A percentile compares a stretch with the other conserved stretches of the same genome.
Conservation (phyloP, 2,888 invertebrate species). For the Coronaproctus castanopsis region DNA sequence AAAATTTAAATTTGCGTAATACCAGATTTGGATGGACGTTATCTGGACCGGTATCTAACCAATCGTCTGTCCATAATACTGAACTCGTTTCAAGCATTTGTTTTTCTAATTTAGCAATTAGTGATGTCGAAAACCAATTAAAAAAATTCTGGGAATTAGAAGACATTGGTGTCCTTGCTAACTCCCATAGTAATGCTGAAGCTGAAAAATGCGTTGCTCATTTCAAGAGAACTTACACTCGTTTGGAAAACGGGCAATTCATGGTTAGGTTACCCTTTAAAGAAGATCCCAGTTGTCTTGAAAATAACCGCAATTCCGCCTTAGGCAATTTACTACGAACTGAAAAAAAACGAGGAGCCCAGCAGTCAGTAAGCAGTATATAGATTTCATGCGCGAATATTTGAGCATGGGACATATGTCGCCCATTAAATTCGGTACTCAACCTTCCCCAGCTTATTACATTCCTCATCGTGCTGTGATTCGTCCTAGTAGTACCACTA, state of each 20-base stretch:
- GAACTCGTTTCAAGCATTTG: too few relatives aligned
- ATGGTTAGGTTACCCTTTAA: background rate
- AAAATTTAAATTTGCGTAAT: background rate
- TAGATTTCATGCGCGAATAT: slow-evolving; percentile 16
- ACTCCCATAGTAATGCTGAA: background rate
- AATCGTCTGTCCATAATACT: too few relatives aligned
- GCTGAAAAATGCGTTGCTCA: background rate
- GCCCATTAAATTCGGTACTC: background rate
- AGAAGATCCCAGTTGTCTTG: background rate
- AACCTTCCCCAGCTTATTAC: slow-evolving; percentile 12
- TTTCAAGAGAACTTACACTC: background rate
- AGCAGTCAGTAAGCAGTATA: background rate
- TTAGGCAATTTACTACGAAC: background rate
- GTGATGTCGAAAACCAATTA: background rate
- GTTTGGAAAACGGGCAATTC: background rate
- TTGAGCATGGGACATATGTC: slow-evolving; percentile 17
- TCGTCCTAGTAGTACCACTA: slow-evolving; percentile 14
- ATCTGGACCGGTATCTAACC: background rate
- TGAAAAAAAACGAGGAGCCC: background rate
- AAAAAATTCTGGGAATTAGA: slow-evolving; percentile 4
- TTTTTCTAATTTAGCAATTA: background rate
- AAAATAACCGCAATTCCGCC: background rate
- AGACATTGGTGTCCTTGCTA: background rate
- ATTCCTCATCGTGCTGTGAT: slow-evolving; percentile 20
- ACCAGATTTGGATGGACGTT: background rate